Evolutionary conservation across 2,113 vertebrate species (phyloP).

Genomic region (Cottus gobio): DNA sequence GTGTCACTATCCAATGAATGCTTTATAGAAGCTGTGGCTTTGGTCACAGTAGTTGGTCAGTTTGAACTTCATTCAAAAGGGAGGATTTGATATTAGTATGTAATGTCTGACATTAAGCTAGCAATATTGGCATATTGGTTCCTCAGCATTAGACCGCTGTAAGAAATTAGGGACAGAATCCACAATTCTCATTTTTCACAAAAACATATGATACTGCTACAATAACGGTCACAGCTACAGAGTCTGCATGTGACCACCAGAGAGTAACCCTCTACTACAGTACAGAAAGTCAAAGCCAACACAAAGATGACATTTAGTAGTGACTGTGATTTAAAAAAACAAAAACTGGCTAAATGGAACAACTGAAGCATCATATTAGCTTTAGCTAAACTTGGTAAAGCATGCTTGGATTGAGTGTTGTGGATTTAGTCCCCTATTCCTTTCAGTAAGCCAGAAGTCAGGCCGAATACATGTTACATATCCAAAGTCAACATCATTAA

Average conservation of each 20-base stretch:
- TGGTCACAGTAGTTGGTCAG: background rate
- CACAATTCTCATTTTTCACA: background rate
- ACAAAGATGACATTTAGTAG: background rate
- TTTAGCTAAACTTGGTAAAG: background rate
- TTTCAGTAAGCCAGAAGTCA: background rate
- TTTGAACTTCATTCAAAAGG: background rate
- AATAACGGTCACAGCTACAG: background rate
- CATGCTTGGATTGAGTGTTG: background rate
- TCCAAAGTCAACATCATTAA: background rate
- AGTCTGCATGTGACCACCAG: background rate
- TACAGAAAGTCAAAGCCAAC: background rate
- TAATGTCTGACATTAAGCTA: background rate
- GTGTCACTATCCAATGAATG: background rate
- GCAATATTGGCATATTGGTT: background rate
- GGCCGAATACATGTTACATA: background rate
- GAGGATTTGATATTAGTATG: background rate
- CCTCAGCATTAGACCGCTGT: background rate
- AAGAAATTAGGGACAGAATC: slow-evolving; percentile 2
- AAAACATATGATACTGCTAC: background rate
- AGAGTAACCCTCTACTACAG: background rate
- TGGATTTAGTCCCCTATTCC: background rate
- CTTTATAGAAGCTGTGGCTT: background rate
- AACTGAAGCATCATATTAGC: background rate
- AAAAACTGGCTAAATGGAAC: background rate
- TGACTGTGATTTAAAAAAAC: background rate